Evolutionary conservation across 2,113 vertebrate species (phyloP), one percentile per base, ranked within the genome.

Genomic region (Cepphus grylle): DNA sequence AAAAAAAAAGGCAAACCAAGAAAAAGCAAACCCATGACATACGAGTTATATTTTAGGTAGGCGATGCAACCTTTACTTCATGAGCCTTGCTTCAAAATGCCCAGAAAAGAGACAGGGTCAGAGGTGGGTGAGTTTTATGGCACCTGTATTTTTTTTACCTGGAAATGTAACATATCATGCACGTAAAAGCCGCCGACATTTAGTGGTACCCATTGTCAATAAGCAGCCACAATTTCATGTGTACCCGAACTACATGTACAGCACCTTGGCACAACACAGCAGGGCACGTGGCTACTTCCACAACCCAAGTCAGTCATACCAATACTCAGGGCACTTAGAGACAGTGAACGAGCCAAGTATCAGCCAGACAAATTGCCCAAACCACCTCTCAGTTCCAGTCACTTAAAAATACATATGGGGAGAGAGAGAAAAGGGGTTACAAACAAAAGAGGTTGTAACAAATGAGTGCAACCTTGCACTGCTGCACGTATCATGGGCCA

Each of bases 1-100:
- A 85, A 95, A 93, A 91, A 96, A 95, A 96, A 95, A 89, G 11
- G n/a, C 38, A 38, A 86, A 74, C 29, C 9, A 27, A 15, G 29
- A 91, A 55, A 90, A 55, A 27, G 30, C 70, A 80, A 84, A 84
- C 19, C 23, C 27, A 3, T 47, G 66, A 91, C 47, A 81, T 62
- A 26, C 0, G 49, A 81, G 49, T 83, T 78, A 2, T 36, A 62
- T 74, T 93, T 86, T 38, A 81, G 36, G 36, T 19, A 58, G 43
- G 65, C 3, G 1, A 43, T 70, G 38, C 59, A 82, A 32, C 15
- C n/a, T 38, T 49, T 50, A n/a, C 42, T 81, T 83, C 21, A 36
- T 65, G 6, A 71, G 25, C 65, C 55, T 84, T 43, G 11, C 38
- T 91, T 94, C 77, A 58, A 53, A 91, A 71, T 74, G 30, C 52